Conservation (phyloP, 2,888 invertebrate genomes). For the Julus scanicus region DNA sequence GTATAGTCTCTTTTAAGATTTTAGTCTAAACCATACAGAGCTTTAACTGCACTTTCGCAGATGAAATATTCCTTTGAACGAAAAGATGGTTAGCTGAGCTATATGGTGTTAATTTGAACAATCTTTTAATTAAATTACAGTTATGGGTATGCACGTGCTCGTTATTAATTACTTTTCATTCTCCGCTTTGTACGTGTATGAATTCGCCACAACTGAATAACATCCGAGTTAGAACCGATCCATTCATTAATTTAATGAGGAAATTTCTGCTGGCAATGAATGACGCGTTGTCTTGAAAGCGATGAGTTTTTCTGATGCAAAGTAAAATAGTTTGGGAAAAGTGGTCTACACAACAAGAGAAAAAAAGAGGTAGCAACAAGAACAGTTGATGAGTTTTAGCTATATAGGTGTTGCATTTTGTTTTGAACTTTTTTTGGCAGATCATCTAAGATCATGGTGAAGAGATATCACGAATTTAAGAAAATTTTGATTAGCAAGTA, state of each 20-base stretch:
- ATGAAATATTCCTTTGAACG: not conserved
- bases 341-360: not conserved
- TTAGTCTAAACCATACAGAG: not conserved
- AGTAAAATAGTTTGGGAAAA: not conserved
- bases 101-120: not conserved
- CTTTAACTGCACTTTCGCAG: not conserved
- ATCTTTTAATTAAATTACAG: not conserved
- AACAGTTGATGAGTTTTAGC: not conserved
- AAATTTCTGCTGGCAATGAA: not conserved
- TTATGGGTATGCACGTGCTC: not conserved
- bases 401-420: not conserved
- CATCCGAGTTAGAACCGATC: not conserved
- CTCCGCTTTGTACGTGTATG: not conserved
- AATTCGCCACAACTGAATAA: not conserved
- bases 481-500: too few relatives aligned
- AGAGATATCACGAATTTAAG: too few relatives aligned
- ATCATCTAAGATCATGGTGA: too few relatives aligned
- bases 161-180: constrained; percentile 39
- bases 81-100: not conserved
- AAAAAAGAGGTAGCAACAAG: not conserved
- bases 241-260: constrained; percentile 30
- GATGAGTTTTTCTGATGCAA: not conserved
- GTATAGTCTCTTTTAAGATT: not conserved
- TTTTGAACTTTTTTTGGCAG: too few relatives aligned
- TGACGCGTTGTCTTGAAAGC: not conserved